phyloP scores from a whole-genome alignment of 2,888 invertebrate species.

The Mechanitis messenoides region DNA sequence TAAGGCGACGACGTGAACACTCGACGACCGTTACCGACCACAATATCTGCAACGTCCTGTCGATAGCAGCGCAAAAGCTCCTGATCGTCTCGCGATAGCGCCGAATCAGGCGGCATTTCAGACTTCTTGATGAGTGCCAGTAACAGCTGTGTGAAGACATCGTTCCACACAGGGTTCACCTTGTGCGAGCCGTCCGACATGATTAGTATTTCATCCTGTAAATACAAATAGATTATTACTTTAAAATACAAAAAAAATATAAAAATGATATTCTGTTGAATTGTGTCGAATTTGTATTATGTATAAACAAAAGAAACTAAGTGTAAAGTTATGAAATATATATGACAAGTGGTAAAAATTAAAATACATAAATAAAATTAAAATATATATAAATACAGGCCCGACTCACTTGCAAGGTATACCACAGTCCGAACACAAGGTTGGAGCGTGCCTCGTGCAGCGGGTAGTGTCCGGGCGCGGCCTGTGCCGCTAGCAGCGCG shows the following conservation, averaged over 20 bases:
- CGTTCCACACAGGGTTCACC: constrained; percentile 78
- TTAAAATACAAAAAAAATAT: too few species aligned
- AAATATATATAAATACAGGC: not conserved
- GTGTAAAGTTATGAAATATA: not conserved
- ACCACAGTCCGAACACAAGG: constrained; percentile 94
- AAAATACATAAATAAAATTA: not conserved
- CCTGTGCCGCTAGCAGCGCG: constrained; percentile 86
- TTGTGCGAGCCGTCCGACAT: constrained; percentile 47
- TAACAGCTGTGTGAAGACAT: constrained; percentile 87
- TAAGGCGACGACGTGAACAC: too few species aligned
- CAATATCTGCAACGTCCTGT: constrained; percentile 90
- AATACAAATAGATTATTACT: not conserved
- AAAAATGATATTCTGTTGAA: too few species aligned
- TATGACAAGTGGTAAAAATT: too few species aligned
- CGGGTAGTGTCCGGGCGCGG: constrained; percentile 88
- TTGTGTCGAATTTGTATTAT: not conserved
- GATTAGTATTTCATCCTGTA: constrained; percentile 79
- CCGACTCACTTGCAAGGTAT: constrained; percentile 84
- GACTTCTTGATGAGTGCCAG: constrained; percentile 87
- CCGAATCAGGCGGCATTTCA: constrained; percentile 80
- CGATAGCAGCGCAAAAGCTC: constrained; percentile 91
- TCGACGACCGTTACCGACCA: constrained; percentile 61
- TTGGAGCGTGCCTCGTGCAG: constrained; percentile 91
- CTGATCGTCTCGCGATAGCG: constrained; percentile 85
- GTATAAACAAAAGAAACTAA: not conserved